Conservation (phyloP, 2,888 invertebrate genomes). For the Conus canariensis region DNA sequence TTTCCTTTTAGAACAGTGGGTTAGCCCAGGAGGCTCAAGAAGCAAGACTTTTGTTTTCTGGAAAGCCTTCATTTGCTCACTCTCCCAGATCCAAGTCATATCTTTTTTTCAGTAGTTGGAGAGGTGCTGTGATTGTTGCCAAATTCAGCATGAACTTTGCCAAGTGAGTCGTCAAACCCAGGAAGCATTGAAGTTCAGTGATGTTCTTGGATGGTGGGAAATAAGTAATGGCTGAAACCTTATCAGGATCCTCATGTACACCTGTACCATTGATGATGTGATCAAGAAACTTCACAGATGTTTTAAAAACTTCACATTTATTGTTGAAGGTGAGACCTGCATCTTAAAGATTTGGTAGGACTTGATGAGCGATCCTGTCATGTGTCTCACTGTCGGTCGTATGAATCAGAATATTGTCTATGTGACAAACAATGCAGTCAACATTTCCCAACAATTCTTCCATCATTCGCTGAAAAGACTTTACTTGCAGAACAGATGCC, state of each 20-base stretch:
- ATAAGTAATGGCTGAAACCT: slow-evolving; percentile 69
- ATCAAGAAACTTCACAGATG: neutral
- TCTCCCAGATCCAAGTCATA: neutral
- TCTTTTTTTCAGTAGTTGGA: neutral
- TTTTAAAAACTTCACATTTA: neutral
- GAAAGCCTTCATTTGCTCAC: neutral
- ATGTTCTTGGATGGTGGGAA: neutral
- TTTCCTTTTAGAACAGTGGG: neutral
- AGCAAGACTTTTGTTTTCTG: neutral
- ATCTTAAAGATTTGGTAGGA: slow-evolving; percentile 40
- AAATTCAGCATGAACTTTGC: slow-evolving; percentile 8
- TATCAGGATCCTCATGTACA: slow-evolving; percentile 80
- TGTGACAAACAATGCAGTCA: slow-evolving; percentile 51
- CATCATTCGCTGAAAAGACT: slow-evolving; percentile 48
- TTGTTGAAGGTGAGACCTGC: slow-evolving; percentile 50
- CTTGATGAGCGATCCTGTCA: slow-evolving; percentile 24
- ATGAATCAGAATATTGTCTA: slow-evolving; percentile 51
- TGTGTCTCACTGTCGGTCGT: neutral
- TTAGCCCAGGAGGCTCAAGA: neutral
- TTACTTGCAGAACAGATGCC: slow-evolving; percentile 35
- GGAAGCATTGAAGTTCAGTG: slow-evolving; percentile 6
- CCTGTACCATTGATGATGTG: slow-evolving; percentile 81
- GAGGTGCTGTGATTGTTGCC: neutral
- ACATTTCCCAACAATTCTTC: slow-evolving; percentile 40
- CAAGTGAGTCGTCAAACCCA: slow-evolving; percentile 28